These are phyloP conservation scores for Ditula angustiorana DNA, from an alignment of 2,888 invertebrate species.

Conservation along the genomic window DNA sequence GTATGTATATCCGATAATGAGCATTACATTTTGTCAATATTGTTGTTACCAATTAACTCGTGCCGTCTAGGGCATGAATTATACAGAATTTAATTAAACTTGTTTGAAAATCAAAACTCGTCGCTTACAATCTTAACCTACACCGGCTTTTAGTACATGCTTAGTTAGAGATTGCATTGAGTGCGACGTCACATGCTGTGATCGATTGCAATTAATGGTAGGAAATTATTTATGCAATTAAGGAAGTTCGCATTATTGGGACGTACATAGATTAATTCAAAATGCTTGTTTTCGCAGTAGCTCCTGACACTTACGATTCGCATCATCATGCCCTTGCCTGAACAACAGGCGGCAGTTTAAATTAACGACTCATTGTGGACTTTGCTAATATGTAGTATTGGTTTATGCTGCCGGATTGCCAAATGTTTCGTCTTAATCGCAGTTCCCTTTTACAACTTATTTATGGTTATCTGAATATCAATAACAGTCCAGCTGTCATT, in stretches of 20 bases:
- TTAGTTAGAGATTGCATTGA: not conserved
- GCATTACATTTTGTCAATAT: slow-evolving; percentile 25
- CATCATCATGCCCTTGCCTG: slow-evolving; percentile 69
- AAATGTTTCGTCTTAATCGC: slow-evolving; percentile 54
- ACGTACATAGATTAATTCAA: slow-evolving; percentile 26
- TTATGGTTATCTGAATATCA: not conserved
- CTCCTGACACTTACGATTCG: slow-evolving; percentile 56
- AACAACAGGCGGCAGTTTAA: slow-evolving; percentile 71
- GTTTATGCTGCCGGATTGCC: slow-evolving; percentile 59
- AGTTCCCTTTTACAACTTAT: slow-evolving; percentile 45
- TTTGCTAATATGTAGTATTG: slow-evolving; percentile 68
- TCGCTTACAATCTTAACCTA: not conserved
- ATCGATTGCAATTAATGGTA: not conserved
- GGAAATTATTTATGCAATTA: not conserved
- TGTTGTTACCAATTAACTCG: slow-evolving; percentile 8
- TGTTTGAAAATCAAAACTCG: not conserved
- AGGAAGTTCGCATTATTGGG: slow-evolving; percentile 8
- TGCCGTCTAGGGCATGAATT: not conserved
- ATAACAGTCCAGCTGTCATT: not conserved
- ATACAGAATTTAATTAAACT: not conserved
- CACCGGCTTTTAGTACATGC: not conserved
- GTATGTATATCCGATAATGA: slow-evolving; percentile 11
- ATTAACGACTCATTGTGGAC: slow-evolving; percentile 80
- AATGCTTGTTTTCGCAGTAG: slow-evolving; percentile 60
- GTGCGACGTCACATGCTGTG: not conserved